A percentile compares a stretch with the other conserved stretches of the same genome.
Evolutionary conservation across 1,140 invertebrate species (phyloP).

Genomic region (Archegozetes longisetosus): DNA sequence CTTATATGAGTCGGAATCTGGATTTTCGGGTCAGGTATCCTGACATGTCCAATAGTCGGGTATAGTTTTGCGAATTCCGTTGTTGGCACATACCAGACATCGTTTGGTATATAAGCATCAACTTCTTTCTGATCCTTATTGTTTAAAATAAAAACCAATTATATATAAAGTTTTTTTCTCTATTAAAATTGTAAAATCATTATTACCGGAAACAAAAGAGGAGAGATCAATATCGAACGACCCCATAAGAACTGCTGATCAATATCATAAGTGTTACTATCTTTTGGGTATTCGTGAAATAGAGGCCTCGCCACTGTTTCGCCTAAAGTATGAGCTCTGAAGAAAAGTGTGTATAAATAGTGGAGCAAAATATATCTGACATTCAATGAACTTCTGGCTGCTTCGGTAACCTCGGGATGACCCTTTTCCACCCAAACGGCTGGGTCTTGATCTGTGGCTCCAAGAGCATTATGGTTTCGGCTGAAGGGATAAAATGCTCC

Average conservation of each 20-base stretch:
- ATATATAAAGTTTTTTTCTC: neutral
- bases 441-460: slow-evolving; percentile 33
- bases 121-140: neutral
- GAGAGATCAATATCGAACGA: slow-evolving; percentile 28
- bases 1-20: neutral
- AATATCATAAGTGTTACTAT: slow-evolving; percentile 47
- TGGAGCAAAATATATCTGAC: slow-evolving; percentile 57
- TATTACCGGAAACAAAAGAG: slow-evolving; percentile 25
- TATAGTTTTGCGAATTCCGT: neutral
- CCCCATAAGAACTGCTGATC: slow-evolving; percentile 45
- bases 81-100: neutral
- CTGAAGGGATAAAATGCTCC: slow-evolving; percentile 43
- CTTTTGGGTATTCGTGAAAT: slow-evolving; percentile 57
- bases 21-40: neutral
- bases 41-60: neutral
- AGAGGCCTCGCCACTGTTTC: slow-evolving; percentile 43
- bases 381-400: slow-evolving; percentile 42
- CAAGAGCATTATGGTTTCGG: slow-evolving; percentile 62
- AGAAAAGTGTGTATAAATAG: slow-evolving; percentile 42
- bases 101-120: neutral
- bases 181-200: neutral
- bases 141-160: no score
- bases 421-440: slow-evolving; percentile 34
- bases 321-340: slow-evolving; percentile 26
- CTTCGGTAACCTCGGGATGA: slow-evolving; percentile 39